These are phyloP conservation scores for Callaeas wilsoni DNA, from an alignment of 2,113 vertebrate species.

Conservation along the genomic window DNA sequence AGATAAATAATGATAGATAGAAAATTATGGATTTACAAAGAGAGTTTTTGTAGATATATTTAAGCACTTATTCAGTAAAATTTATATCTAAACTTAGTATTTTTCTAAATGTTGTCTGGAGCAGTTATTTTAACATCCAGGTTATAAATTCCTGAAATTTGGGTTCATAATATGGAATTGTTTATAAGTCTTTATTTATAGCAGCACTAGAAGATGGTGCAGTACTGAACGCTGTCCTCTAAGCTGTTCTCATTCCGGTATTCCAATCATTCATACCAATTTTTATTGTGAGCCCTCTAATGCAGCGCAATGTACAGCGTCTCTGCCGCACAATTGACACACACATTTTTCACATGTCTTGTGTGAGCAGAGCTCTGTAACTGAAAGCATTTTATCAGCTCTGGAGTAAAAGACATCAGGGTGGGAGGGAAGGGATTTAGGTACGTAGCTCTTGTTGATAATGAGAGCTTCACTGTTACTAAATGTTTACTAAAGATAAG, in stretches of 20 bases:
- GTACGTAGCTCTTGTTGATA: conserved; percentile 52
- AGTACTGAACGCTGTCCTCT: background rate
- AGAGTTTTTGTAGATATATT: background rate
- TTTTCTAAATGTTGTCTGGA: background rate
- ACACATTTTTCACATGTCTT: background rate
- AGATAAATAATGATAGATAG: background rate
- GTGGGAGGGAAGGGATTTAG: conserved; percentile 32
- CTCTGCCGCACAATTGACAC: background rate
- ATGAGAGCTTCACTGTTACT: conserved; percentile 59
- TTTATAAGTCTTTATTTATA: conserved; percentile 44
- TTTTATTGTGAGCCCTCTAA: conserved; percentile 6
- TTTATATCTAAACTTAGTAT: background rate
- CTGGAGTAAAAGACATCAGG: conserved; percentile 32
- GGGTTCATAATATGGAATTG: background rate
- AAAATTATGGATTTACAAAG: background rate
- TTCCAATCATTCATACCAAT: conserved; percentile 24
- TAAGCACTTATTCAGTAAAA: background rate
- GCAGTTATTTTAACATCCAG: background rate
- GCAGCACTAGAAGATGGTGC: background rate
- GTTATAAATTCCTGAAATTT: conserved; percentile 28
- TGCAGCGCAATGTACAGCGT: background rate
- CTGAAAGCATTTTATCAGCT: conserved; percentile 58
- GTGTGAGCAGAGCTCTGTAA: conserved; percentile 2
- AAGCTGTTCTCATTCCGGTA: conserved; percentile 3
- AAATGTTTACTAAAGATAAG: conserved; percentile 65